Percentiles rank a stretch among this genome's conserved stretches.
Conservation (phyloP, 2,797 vertebrate genomes). For the Gallinago solitaria region DNA sequence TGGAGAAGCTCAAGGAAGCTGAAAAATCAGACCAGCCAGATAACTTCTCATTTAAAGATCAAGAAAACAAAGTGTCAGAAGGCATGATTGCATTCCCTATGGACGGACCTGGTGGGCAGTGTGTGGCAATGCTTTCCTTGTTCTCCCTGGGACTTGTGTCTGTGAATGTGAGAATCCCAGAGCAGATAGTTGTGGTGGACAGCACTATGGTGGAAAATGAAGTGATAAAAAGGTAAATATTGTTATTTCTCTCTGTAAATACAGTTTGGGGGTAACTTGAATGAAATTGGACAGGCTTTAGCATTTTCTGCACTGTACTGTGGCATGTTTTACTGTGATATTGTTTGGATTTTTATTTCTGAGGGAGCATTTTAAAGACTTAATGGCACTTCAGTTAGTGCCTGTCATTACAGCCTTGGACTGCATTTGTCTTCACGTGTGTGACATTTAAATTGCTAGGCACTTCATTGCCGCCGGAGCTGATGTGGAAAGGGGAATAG, state of each 20-base stretch:
- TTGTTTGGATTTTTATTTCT: not conserved
- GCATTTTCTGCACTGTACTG: not conserved
- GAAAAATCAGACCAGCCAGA: conserved; percentile 71
- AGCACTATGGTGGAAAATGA: conserved; percentile 91
- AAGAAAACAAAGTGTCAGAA: conserved; percentile 43
- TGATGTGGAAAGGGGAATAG: not conserved
- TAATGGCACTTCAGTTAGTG: not conserved
- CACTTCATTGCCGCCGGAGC: not conserved
- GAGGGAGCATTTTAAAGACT: not conserved
- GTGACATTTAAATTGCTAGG: not conserved
- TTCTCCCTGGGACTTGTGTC: conserved; percentile 87
- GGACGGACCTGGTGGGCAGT: conserved; percentile 87
- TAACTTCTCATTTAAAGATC: conserved; percentile 78
- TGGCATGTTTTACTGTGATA: not conserved
- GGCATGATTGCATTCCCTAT: conserved; percentile 83
- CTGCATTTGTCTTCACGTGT: not conserved
- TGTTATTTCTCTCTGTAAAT: not conserved
- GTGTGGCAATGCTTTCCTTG: conserved; percentile 82
- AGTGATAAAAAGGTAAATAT: conserved; percentile 86
- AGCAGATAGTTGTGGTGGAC: conserved; percentile 95
- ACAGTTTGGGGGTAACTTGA: not conserved
- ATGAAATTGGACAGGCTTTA: not conserved
- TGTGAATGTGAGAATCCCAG: conserved; percentile 87
- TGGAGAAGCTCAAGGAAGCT: conserved; percentile 75
- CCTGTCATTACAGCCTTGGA: not conserved